Evolutionary conservation across 2,797 vertebrate genomes (phyloP), one percentile per base, ranked within the genome.

Genomic region (Lagodon rhomboides): DNA sequence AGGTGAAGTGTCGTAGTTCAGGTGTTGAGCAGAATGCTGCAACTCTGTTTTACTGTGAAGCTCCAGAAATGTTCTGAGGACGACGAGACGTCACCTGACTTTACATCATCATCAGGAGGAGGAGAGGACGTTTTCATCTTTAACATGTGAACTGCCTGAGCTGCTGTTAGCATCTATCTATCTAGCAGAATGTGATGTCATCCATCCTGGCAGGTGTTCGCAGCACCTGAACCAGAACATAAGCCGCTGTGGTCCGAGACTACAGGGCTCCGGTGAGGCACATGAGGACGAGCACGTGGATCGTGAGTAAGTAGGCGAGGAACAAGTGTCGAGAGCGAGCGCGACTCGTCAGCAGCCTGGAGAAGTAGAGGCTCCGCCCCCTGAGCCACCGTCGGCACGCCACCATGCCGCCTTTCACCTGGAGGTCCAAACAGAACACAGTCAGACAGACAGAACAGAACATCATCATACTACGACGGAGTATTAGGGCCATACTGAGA

Each of bases 361-460:
- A 96, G 87, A 96, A 97, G 93, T 96, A 97, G 34, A 97, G 93
- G 83, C 97, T 97, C 80, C 96, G 80, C 4, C 97, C 96, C 2
- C 96, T 92, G 62, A 98, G 84, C 97, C 96, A 97, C 18, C 95
- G 95, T 1, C 93, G 93, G 34, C 97, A 90, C 23, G 92, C 92
- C 73, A 94, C 93, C 72, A 95, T 85, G 46, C 96, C 96, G 15
- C 96, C 95, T 89, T 95, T 96, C 86, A 97, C 87, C 97, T 98
- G 93, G 11, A 67, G 25, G 30, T 0, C 59, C 46, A 64, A 3
- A 53, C 15, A 34, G 1, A 17, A 70, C 10, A 44, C 1, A 0
- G 10, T 67, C 34, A 51, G 18, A 2, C 2, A 20, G 22, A 4
- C 2, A 41, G 10, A 3, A n/a, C 5, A 50, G 3, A 3, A n/a